Evolutionary conservation across 2,888 invertebrate genomes (phyloP).

Genomic region (Disparrhopalites patrizii): DNA sequence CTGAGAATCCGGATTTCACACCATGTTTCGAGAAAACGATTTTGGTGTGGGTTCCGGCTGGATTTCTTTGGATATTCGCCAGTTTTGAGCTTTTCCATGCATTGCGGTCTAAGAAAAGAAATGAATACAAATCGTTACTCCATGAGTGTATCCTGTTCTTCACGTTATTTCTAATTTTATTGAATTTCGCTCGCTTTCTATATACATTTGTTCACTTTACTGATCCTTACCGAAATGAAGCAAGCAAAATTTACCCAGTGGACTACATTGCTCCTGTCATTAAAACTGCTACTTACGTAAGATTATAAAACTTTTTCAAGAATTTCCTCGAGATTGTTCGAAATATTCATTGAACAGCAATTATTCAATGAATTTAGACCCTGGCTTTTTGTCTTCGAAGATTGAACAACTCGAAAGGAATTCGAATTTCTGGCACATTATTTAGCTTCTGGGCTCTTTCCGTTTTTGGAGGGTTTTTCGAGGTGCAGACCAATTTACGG

Average conservation of each 20-base stretch:
- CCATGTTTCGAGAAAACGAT: background rate
- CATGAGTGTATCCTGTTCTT: too few species aligned
- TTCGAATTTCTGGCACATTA: constrained; percentile 81
- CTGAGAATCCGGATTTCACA: background rate
- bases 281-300: constrained; percentile 36
- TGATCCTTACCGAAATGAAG: background rate
- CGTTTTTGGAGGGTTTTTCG: constrained; percentile 66
- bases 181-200: background rate
- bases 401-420: constrained; percentile 77
- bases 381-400: constrained; percentile 58
- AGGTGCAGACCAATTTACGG: constrained; percentile 63
- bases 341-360: too few species aligned
- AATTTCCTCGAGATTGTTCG: background rate
- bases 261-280: constrained; percentile 29
- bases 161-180: background rate
- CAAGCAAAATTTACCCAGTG: constrained; percentile 23
- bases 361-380: too few species aligned
- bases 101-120: too few species aligned
- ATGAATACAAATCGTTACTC: too few species aligned
- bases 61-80: too few species aligned
- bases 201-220: background rate
- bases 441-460: constrained; percentile 87
- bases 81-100: too few species aligned
- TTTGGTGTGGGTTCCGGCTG: background rate
- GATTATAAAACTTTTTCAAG: background rate